phyloP scores from a whole-genome alignment of 2,888 invertebrate genomes.

The Nomada ferruginata region DNA sequence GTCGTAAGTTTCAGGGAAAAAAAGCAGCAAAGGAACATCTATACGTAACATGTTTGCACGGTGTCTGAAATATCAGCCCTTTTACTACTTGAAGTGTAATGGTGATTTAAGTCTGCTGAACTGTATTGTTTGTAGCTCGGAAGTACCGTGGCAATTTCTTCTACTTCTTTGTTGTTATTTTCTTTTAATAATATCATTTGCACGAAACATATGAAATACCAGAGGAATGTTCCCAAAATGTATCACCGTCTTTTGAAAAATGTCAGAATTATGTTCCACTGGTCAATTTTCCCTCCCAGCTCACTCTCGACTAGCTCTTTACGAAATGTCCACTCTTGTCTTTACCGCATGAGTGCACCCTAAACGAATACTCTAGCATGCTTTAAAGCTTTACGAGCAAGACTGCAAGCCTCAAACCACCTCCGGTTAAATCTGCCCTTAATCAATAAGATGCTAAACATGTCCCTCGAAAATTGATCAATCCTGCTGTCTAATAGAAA shows the following conservation, averaged over 20 bases:
- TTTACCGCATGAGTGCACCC: conserved; percentile 5
- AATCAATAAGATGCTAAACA: not conserved
- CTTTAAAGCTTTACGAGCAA: conserved; percentile 11
- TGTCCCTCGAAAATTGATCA: no score
- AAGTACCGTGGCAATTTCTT: no score
- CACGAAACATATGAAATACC: no score
- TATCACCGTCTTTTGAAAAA: not conserved
- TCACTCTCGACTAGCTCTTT: not conserved
- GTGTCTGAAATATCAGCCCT: no score
- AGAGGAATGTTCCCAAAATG: no score
- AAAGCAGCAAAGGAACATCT: not conserved
- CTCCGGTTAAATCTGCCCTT: conserved; percentile 6
- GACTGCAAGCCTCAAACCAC: not conserved
- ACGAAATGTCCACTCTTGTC: conserved; percentile 5
- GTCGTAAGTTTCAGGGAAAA: not conserved
- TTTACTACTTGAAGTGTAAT: no score
- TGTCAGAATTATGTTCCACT: not conserved
- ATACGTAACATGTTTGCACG: no score
- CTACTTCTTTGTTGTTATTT: no score
- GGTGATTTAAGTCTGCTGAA: no score
- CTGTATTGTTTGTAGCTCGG: no score
- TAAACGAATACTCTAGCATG: conserved; percentile 23
- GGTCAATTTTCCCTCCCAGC: conserved; percentile 1
- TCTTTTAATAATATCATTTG: not conserved
- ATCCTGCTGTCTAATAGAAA: not conserved